Base-by-base conservation (phyloP, 1,140 invertebrate genomes). In the Megalonaias nervosa region DNA sequence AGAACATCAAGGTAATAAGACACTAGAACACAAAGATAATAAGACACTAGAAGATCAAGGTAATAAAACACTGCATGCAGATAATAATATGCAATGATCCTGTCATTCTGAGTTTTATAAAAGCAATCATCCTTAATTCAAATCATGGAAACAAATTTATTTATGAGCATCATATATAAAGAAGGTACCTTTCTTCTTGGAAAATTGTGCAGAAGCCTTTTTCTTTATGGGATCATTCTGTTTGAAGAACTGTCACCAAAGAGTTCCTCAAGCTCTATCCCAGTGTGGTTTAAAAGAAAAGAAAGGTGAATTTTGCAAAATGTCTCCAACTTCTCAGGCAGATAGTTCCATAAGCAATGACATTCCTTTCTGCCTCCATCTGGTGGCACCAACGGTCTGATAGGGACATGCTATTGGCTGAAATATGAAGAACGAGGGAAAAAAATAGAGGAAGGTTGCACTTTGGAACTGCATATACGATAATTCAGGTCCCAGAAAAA, bases 231-330 rank as follows among this genome's bases (percentile, higher is more conserved):
- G 55, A 59, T 38, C 38, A 1, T 9, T 38, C 17, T 56, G 67
- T 71, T 81, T 14, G 56, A 21, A 57, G n/a, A 48, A n/a, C 57
- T 23, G 3, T 84, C 78, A 5, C 65, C 48, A 61, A 84, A 81
- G 67, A 88, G 81, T 58, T 88, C 85, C 19, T 86, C 85, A 19
- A 88, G 71, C 38, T 82, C 82, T 19, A 56, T 65, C 48, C 86
- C 87, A 74, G 82, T 95, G 68, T 96, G 93, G 84, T 95, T 94
- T 76, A 97, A 92, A 85, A 96, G 93, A 92, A 97, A 97, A 3
- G 95, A 97, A 82, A 97, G 92, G 91, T 97, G 96, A 96, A 97
- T 97, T 87, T 95, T 94, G 82, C 97, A 95, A 80, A 97, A 92
- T 31, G 95, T 96, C 80, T 95, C 93, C 90, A 95, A 96, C 89